Evolutionary conservation across 2,113 vertebrate species (phyloP).

Genomic region (Calidris pygmaea): DNA sequence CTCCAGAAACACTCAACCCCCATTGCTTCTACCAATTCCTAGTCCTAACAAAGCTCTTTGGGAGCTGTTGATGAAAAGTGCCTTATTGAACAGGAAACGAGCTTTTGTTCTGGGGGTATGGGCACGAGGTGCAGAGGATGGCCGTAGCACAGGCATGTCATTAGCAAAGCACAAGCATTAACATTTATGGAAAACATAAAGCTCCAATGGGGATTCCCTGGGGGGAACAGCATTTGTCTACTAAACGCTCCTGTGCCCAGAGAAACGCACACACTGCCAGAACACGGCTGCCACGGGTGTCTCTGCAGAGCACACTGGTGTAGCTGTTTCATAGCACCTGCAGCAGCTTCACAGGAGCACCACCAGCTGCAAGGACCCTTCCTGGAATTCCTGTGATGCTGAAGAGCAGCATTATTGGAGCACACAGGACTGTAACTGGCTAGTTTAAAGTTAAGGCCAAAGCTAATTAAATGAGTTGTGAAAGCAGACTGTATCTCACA

Average conservation of each 20-base stretch:
- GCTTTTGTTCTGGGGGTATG: accelerated
- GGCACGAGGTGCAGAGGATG: accelerated
- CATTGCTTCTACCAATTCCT: neutral
- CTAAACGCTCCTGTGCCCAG: accelerated
- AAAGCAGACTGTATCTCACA: neutral
- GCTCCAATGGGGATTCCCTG: neutral
- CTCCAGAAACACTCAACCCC: neutral
- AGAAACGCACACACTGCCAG: accelerated
- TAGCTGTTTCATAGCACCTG: accelerated
- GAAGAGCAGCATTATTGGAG: neutral
- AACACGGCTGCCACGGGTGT: accelerated
- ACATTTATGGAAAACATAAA: accelerated
- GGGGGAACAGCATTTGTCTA: neutral
- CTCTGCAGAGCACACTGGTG: accelerated
- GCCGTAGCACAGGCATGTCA: neutral
- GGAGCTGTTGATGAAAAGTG: neutral
- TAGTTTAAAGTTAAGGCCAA: neutral
- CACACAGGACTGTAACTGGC: neutral
- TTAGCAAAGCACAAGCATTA: neutral
- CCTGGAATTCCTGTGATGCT: too few relatives aligned
- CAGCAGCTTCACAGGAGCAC: neutral
- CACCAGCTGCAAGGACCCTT: accelerated
- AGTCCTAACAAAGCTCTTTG: too few relatives aligned
- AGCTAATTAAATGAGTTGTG: neutral
- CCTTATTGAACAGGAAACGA: neutral